Evolutionary conservation across 2,113 vertebrate genomes (phyloP).

Genomic region (Sapajus apella): DNA sequence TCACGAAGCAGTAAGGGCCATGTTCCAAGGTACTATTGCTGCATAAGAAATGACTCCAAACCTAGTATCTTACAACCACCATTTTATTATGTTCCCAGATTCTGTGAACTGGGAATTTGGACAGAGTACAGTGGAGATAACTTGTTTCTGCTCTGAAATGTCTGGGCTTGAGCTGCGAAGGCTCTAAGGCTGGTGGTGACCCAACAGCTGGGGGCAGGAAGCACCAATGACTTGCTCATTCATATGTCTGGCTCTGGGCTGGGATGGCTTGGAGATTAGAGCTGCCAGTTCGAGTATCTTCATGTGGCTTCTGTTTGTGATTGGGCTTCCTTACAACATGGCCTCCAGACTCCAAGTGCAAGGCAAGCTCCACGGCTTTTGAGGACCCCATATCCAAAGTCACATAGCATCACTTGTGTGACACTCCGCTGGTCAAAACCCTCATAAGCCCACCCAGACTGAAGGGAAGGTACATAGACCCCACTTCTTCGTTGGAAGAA

Average conservation of each 20-base stretch:
- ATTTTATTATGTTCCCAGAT: rapidly evolving
- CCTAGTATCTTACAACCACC: background rate
- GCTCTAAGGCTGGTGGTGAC: background rate
- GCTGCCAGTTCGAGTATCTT: background rate
- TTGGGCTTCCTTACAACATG: background rate
- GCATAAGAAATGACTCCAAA: background rate
- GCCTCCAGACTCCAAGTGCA: background rate
- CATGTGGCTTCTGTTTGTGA: background rate
- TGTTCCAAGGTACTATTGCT: background rate
- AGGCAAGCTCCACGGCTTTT: background rate
- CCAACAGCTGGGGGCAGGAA: background rate
- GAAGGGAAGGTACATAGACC: background rate
- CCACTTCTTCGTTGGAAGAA: background rate
- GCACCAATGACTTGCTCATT: background rate
- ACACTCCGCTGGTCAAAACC: background rate
- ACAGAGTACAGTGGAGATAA: background rate
- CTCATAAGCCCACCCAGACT: too few species aligned
- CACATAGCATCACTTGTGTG: background rate
- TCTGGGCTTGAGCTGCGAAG: background rate
- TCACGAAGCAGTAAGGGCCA: rapidly evolving
- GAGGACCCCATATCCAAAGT: background rate
- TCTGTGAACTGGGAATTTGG: background rate
- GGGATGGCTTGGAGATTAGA: background rate
- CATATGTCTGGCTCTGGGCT: background rate
- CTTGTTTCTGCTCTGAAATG: background rate